Percentiles rank a stretch among this genome's conserved stretches.
Evolutionary conservation across 2,113 vertebrate species (phyloP).

Genomic region (Rhabdomys dilectus): DNA sequence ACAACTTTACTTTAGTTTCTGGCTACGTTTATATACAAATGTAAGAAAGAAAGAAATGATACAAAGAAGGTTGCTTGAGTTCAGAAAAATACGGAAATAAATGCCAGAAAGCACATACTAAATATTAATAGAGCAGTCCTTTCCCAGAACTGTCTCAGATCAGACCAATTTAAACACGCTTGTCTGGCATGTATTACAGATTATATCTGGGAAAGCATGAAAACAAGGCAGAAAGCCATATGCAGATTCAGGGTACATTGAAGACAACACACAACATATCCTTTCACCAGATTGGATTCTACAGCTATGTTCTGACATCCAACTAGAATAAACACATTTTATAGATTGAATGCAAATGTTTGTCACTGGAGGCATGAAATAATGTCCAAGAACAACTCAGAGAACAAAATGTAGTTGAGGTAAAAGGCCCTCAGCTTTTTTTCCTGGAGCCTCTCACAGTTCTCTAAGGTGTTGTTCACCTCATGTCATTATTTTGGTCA

Average conservation of each 20-base stretch:
- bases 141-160: neutral
- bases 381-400: neutral
- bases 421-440: neutral
- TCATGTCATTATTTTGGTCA: neutral
- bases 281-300: neutral
- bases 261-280: neutral
- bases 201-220: neutral
- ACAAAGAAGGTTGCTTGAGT: neutral
- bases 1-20: neutral
- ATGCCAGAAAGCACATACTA: neutral
- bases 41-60: neutral
- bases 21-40: neutral
- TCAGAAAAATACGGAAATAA: neutral
- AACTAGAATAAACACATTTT: neutral
- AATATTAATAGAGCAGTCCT: neutral
- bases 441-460: neutral
- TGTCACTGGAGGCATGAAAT: neutral
- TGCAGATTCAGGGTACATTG: neutral
- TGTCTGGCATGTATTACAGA: neutral
- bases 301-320: neutral
- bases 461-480: neutral
- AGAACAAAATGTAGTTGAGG: neutral
- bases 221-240: neutral
- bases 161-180: neutral
- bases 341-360: neutral